These are phyloP conservation scores for Sceloporus tristichus DNA, from an alignment of 2,113 vertebrate species.

Conservation along the genomic window DNA sequence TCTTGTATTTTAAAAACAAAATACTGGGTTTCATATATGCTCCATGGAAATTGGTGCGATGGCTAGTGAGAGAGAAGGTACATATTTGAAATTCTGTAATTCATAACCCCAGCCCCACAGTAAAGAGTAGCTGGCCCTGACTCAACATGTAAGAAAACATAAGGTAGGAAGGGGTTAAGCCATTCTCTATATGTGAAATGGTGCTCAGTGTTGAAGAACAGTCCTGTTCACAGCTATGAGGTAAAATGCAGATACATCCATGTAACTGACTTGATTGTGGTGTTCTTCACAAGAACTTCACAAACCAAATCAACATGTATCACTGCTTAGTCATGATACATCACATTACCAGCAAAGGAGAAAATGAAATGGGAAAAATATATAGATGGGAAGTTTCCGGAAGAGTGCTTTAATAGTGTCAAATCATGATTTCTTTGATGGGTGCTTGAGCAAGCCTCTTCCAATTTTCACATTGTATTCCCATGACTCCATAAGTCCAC, in stretches of 20 bases:
- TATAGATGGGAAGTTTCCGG: neutral
- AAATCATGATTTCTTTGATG: neutral
- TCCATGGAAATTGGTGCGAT: neutral
- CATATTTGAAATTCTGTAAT: neutral
- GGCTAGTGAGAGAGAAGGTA: neutral
- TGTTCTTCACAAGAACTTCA: neutral
- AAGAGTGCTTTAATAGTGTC: neutral
- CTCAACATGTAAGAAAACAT: neutral
- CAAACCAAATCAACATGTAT: neutral
- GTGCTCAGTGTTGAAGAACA: neutral
- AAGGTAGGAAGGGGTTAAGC: neutral
- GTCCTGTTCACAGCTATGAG: neutral
- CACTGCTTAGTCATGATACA: neutral
- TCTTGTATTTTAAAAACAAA: slow-evolving; percentile 2
- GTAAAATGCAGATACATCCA: neutral
- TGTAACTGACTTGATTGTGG: neutral
- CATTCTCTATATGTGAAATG: neutral
- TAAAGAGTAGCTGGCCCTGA: neutral
- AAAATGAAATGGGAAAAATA: neutral
- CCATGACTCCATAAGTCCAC: neutral
- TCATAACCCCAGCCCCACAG: neutral
- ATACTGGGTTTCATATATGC: neutral
- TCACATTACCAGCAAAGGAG: neutral
- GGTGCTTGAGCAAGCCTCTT: neutral
- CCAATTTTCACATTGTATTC: neutral